phyloP scores from a whole-genome alignment of 2,888 invertebrate species.

The Rhagium mordax region DNA sequence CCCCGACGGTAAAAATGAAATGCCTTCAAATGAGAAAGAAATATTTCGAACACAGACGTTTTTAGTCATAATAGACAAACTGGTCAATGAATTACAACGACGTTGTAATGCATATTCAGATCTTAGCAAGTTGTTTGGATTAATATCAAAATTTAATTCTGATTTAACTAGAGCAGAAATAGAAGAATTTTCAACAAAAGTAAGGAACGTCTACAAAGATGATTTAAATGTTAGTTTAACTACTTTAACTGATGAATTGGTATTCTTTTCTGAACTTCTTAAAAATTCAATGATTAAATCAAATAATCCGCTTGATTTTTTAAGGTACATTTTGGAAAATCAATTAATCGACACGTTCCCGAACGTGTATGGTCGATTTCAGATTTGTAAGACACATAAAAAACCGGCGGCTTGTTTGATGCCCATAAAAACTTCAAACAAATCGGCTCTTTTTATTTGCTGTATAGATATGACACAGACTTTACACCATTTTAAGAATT shows the following conservation, averaged over 20 bases:
- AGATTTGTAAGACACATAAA: too few relatives aligned
- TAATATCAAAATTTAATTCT: too few relatives aligned
- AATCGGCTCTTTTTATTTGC: too few relatives aligned
- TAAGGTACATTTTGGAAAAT: background rate
- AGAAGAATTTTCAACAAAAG: too few relatives aligned
- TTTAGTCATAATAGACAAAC: background rate
- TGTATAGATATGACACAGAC: too few relatives aligned
- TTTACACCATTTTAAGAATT: too few relatives aligned
- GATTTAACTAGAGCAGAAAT: too few relatives aligned
- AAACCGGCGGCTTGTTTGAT: too few relatives aligned
- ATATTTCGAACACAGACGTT: background rate
- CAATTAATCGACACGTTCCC: background rate
- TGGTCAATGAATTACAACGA: background rate
- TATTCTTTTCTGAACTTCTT: background rate
- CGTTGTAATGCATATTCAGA: too few relatives aligned
- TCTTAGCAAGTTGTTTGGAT: too few relatives aligned
- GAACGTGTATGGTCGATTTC: background rate
- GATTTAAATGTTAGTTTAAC: too few relatives aligned
- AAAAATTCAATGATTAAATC: background rate
- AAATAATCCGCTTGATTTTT: background rate
- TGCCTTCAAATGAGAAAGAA: background rate
- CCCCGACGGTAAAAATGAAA: background rate
- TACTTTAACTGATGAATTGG: constrained; percentile 2
- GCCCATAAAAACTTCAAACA: too few relatives aligned
- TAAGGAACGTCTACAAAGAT: background rate